Percentiles rank a stretch among this genome's conserved stretches.
phyloP scores from a whole-genome alignment of 2,797 vertebrate genomes.

The Dendrocincla fuliginosa region DNA sequence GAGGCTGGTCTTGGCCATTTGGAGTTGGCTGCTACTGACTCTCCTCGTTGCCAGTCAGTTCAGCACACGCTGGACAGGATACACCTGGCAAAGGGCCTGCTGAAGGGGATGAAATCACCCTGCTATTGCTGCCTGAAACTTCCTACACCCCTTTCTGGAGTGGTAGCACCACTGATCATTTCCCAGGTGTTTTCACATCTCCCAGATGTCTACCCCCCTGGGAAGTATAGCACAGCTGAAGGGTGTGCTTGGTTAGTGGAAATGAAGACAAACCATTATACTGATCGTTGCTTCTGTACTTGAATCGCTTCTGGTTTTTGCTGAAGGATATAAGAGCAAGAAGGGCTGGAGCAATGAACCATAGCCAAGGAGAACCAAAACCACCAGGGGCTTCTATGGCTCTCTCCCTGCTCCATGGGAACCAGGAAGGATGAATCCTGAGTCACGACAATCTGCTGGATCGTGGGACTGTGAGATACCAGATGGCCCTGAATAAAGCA shows the following conservation, averaged over 20 bases:
- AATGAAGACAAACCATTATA: background rate
- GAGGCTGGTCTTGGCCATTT: constrained; percentile 4
- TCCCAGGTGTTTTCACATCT: background rate
- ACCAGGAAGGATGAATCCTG: background rate
- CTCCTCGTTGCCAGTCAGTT: background rate
- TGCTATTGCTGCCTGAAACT: background rate
- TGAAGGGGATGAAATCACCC: background rate
- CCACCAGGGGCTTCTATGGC: background rate
- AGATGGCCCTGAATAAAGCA: background rate
- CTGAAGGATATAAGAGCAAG: background rate
- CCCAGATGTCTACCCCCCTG: background rate
- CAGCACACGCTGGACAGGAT: constrained; percentile 17
- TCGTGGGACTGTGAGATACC: background rate
- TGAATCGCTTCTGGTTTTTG: background rate
- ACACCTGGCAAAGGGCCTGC: background rate
- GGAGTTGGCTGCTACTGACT: constrained; percentile 10
- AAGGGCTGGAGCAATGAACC: background rate
- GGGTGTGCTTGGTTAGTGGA: background rate
- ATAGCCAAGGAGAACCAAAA: background rate
- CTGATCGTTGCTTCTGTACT: fast-evolving
- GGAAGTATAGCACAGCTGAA: background rate
- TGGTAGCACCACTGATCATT: background rate
- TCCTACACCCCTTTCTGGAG: background rate
- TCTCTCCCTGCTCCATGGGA: background rate
- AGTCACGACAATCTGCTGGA: background rate